Evolutionary conservation across 2,888 invertebrate species (phyloP), one percentile per base, ranked within the genome.

Genomic region (Esperia sulphurella): DNA sequence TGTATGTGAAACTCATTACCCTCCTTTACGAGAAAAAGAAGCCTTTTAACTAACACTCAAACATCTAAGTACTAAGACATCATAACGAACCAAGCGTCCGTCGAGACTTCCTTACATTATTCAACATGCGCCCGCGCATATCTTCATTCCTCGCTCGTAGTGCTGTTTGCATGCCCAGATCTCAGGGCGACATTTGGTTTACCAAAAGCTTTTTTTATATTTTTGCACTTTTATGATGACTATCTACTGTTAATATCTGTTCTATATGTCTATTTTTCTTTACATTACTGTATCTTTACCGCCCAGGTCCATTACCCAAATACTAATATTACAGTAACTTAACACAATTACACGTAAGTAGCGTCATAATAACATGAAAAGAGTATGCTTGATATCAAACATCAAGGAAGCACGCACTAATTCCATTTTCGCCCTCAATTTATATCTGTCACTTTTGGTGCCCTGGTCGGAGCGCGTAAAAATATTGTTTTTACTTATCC

Each of bases 401-500:
- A 70, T 62, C 64, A 65, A 66, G 66, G 63, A 74, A 72, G 71
- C 76, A 73, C 72, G 71, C 75, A 75, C 83, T 84, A 83, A 85
- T 85, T 79, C 79, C 79, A 82, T 83, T 83, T 79, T 71, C 79
- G 61, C 72, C 71, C 78, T 78, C 83, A 84, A 85, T 85, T 85
- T 86, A 85, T 86, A 83, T 80, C 82, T 83, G 86, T 86, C 85
- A 83, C 83, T 86, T 82, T 76, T 79, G 83, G 75, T 79, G 79
- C 70, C 73, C 71, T 77, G 82, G 78, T 75, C 79, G 75, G 75
- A 65, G 69, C 76, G 78, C 77, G 84, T 83, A 86, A 86, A 87
- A 87, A 88, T 87, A 88, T 86, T 87, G 86, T 87, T 88, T 87
- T 87, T 85, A 86, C 86, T 86, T 87, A 87, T 84, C 85, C 84